Evolutionary conservation across 2,113 vertebrate genomes (phyloP).

Genomic region (Misgurnus anguillicaudatus): DNA sequence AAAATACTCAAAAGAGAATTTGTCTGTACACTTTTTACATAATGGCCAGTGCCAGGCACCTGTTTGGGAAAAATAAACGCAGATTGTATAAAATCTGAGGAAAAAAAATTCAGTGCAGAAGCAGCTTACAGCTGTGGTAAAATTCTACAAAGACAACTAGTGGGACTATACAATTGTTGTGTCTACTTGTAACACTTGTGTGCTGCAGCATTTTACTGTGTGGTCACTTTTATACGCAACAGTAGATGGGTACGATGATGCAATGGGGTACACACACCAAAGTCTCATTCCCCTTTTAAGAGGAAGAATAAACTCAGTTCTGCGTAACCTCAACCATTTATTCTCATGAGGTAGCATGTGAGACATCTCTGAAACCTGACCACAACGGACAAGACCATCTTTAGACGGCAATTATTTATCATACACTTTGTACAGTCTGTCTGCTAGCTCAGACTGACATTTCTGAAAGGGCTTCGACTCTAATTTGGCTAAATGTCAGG

Average conservation of each 20-base stretch:
- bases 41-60: conserved; percentile 76
- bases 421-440: conserved; percentile 39
- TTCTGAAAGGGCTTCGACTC: conserved; percentile 1
- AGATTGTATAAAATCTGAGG: conserved; percentile 63
- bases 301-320: conserved; percentile 13
- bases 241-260: conserved; percentile 12
- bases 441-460: conserved; percentile 13
- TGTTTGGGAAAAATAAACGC: conserved; percentile 67
- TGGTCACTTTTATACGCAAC: conserved; percentile 26
- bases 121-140: conserved; percentile 60
- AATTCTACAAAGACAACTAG: conserved; percentile 34
- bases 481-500: conserved; percentile 21
- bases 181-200: conserved; percentile 12
- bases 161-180: conserved; percentile 14
- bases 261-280: conserved; percentile 27
- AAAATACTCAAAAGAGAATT: conserved; percentile 75
- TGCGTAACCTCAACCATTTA: conserved; percentile 25
- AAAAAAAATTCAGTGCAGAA: conserved; percentile 61
- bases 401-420: conserved; percentile 24
- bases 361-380: conserved; percentile 40
- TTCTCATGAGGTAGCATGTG: conserved; percentile 52
- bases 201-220: conserved; percentile 41
- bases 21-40: conserved; percentile 79
- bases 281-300: conserved; percentile 11
- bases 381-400: conserved; percentile 26